phyloP scores from a whole-genome alignment of 2,888 invertebrate genomes.

The Pristionchus fissidentatus region DNA sequence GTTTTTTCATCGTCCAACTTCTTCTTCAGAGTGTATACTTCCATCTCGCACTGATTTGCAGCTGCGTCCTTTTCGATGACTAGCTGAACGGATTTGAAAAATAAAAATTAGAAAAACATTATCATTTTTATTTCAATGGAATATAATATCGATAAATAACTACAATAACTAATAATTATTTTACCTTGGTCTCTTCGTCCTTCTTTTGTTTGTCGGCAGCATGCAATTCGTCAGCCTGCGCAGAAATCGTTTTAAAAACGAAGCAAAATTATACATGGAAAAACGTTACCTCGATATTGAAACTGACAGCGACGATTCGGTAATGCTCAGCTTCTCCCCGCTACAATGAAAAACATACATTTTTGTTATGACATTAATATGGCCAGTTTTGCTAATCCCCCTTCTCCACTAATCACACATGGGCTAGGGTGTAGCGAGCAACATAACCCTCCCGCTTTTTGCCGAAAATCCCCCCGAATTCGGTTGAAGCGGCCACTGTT shows the following conservation, averaged over 20 bases:
- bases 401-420: too few relatives aligned
- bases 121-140: background rate
- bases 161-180: too few relatives aligned
- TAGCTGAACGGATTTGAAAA: background rate
- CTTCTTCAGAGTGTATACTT: conserved; percentile 14
- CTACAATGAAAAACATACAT: background rate
- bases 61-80: background rate
- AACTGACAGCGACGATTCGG: background rate
- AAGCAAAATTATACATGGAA: background rate
- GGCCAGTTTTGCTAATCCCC: too few relatives aligned
- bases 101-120: background rate
- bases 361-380: too few relatives aligned
- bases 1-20: background rate
- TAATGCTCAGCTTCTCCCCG: background rate
- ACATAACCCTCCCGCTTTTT: too few relatives aligned
- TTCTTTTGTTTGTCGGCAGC: background rate
- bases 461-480: too few relatives aligned
- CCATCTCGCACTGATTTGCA: background rate
- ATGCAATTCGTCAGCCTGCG: background rate
- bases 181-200: background rate
- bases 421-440: too few relatives aligned
- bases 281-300: background rate
- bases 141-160: too few relatives aligned
- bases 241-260: too few relatives aligned
- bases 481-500: too few relatives aligned